Evolutionary conservation across 1,140 invertebrate species (phyloP), one percentile per base, ranked within the genome.

Genomic region (Papilio helenus): DNA sequence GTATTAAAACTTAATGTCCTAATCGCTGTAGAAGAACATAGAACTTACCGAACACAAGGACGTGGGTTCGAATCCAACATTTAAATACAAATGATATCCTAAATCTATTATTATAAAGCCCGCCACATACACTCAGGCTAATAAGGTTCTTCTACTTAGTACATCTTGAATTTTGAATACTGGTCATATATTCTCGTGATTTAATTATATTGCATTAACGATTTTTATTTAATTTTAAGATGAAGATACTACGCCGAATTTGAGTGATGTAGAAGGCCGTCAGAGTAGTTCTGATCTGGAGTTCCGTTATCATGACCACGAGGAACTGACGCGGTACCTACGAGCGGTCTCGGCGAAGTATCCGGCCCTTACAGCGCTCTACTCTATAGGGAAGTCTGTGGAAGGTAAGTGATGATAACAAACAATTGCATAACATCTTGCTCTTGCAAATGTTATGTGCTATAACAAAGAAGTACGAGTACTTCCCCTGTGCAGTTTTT

Each of bases 371-470:
- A 98, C 97, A 29, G 98, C 97, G 1, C 94, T 99, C 4, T 99
- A 99, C 93, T 98, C 98, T 23, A 98, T 99, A 83, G 98, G 98
- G 79, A 98, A 98, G 95, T 98, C 98, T 73, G 97, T 98, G 2
- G 97, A 99, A 96, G 98, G 97, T 97, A 95, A 87, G 87, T 3
- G 61, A 51, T 26, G 23, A 16, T 61, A 12, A 18, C 5, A 16
- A 26, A 2, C 58, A 55, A n/a, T 20, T 55, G 18, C 51, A 55
- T n/a, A n/a, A n/a, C n/a, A n/a, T n/a, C n/a, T n/a, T n/a, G n/a
- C n/a, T 7, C 51, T n/a, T 9, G 51, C 8, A 55, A 55, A 55
- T 55, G 5, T 55, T n/a, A n/a, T 55, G 16, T 3, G 16, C 16
- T 49, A 16, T 49, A 3, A 49, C 12, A 49, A 16, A 49, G 14